Evolutionary conservation across 92 coral and sea anemone genomes (phyloP), one percentile per base, ranked within the genome.

Genomic region (Phenganax marumi): DNA sequence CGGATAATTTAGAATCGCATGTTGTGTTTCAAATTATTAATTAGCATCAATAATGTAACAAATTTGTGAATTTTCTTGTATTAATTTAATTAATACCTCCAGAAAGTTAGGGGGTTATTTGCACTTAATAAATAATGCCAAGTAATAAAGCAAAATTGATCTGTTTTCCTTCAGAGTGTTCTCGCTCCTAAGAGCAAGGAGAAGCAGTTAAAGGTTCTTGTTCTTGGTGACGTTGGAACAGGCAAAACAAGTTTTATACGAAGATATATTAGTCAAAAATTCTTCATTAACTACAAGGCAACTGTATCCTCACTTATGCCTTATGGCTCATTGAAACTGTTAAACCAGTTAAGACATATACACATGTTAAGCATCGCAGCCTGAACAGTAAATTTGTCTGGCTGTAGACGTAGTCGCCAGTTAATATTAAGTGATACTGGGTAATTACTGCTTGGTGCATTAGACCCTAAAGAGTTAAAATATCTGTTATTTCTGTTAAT

Each of bases 171-270:
- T 6, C 50, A 66, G 50, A 33, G 24, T 33, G 43, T 49, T 25
- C 49, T 19, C 23, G 7, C 0, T 8, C 90, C 91, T 0, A 93
- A 92, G 81, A 92, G 85, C 80, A 89, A 87, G 56, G 99, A 96
- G 76, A 89, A 74, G 52, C 61, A 86, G 70, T 91, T 96, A 88
- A 96, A 96, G 64, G 97, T 96, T 25, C 88, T 96, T 10, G 97
- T 96, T 2, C 90, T 96, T 46, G 99, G 99, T 10, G 99, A 96
- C 73, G 84, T 96, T 0, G 99, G 99, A 17, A 97, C 93, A 12
- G 99, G 99, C 52, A 96, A 96, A 87, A 96, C 99, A 0, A 92
- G 99, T 71, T 81, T 96, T 24, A 92, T 96, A 84, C 90, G 90
- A 74, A 74, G 99, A 82, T 96, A 92, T 82, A 92, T 95, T 2